Evolutionary conservation across 2,888 invertebrate species (phyloP), one percentile per base, ranked within the genome.

Genomic region (Dascillus cervinus): DNA sequence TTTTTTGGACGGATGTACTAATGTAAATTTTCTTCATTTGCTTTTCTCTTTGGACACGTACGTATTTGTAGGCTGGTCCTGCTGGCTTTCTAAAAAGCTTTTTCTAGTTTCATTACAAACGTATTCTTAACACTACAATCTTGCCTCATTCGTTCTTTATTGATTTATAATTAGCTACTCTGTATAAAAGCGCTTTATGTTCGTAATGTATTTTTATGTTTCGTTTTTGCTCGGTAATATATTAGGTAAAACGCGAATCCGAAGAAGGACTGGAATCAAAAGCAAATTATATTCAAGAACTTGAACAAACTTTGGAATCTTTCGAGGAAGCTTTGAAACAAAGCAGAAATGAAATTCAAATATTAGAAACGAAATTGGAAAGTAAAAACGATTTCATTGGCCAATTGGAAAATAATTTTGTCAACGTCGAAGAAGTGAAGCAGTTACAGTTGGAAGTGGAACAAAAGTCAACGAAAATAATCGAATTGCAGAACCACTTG

Each of bases 11-110:
- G n/a, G n/a, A n/a, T n/a, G n/a, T n/a, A 58, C 29, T 13, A 31
- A 24, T 32, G 14, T 27, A 39, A 25, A 17, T 11, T 24, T 24
- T 24, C 9, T 9, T 24, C 2, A 12, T 13, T 24, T 24, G 13
- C 13, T 8, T 33, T 22, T 15, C 17, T n/a, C n/a, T 26, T 13
- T 22, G 38, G 29, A 21, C 15, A 26, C 38, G 39, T 37, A 37
- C 26, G 37, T 42, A 37, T 36, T 13, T 37, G 28, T 53, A 89
- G 88, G 86, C 88, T 73, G 88, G 88, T 69, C 86, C 89, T 66
- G 86, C 88, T 70, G 87, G 87, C 73, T 89, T 89, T 79, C 79
- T 89, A 70, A 89, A 89, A 79, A 88, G 88, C 80, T 87, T 89
- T 77, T 89, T 89, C 80, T 89, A 88, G 85, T 47, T 41, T 41